Evolutionary conservation across 1,140 invertebrate genomes (phyloP).

Genomic region (Drosophila pandora): DNA sequence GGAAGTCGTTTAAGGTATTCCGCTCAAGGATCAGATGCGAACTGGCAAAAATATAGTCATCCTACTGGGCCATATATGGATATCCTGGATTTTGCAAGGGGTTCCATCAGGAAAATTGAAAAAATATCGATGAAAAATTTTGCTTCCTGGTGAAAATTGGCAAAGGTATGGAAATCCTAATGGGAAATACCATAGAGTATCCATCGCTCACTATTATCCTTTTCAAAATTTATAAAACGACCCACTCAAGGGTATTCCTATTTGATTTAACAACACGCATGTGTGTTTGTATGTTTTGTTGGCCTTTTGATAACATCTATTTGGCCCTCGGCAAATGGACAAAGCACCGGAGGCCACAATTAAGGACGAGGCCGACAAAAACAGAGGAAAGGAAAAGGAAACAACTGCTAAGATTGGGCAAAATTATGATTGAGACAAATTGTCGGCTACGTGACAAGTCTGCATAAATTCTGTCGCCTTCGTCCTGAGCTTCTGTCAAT

Average conservation of each 20-base stretch:
- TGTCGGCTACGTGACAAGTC: slow-evolving; percentile 69
- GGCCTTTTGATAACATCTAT: slow-evolving; percentile 31
- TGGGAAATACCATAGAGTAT: background rate
- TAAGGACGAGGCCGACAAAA: slow-evolving; percentile 42
- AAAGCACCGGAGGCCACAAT: slow-evolving; percentile 54
- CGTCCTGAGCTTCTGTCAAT: slow-evolving; percentile 63
- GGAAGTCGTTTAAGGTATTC: no score
- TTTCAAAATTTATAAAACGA: background rate
- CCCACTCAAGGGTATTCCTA: slow-evolving; percentile 11
- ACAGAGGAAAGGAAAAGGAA: slow-evolving; percentile 6
- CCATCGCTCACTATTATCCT: background rate
- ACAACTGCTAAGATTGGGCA: slow-evolving; percentile 39
- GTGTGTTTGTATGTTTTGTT: slow-evolving; percentile 19
- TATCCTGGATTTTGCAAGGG: no score
- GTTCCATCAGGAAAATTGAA: no score
- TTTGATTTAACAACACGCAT: slow-evolving; percentile 30
- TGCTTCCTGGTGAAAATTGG: background rate
- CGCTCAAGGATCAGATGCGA: no score
- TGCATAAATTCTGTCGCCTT: slow-evolving; percentile 48
- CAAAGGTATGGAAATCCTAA: background rate
- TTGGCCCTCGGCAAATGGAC: slow-evolving; percentile 14
- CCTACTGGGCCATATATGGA: no score
- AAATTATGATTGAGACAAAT: slow-evolving; percentile 57
- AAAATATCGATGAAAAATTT: no score
- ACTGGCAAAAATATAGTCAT: no score